phyloP scores from a whole-genome alignment of 2,113 vertebrate species.

The Oenanthe oenanthe region DNA sequence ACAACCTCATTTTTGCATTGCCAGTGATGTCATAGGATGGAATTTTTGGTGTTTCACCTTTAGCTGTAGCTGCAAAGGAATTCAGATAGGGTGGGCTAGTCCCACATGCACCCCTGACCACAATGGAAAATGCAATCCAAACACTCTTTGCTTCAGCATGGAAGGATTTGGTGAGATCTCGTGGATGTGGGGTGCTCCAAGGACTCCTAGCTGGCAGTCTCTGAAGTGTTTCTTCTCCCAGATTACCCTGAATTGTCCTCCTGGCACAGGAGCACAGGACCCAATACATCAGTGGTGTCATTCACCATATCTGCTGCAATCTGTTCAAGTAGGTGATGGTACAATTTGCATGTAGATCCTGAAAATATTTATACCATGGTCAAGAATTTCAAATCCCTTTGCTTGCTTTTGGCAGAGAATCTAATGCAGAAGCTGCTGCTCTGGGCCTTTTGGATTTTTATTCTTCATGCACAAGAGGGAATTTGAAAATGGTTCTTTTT shows the following conservation, averaged over 20 bases:
- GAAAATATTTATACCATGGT: neutral
- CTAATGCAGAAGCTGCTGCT: neutral
- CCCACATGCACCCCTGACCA: accelerated
- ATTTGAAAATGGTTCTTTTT: neutral
- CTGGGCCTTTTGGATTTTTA: neutral
- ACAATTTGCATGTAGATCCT: neutral
- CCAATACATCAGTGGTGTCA: too few relatives aligned
- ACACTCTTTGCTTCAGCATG: neutral
- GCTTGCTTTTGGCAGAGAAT: neutral
- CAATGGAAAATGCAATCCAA: neutral
- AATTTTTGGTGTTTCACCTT: neutral
- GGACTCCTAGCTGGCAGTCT: neutral
- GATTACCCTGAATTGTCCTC: neutral
- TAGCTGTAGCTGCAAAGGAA: neutral
- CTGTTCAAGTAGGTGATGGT: neutral
- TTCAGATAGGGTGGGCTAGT: neutral
- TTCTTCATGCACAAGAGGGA: neutral
- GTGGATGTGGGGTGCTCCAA: neutral
- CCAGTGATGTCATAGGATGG: neutral
- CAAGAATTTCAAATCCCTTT: neutral
- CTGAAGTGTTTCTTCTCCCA: neutral
- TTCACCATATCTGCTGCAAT: neutral
- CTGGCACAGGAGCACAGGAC: neutral
- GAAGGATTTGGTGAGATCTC: neutral
- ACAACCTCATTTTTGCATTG: neutral